Base-by-base conservation (phyloP, 1,140 invertebrate species). In the Chionoecetes opilio region DNA sequence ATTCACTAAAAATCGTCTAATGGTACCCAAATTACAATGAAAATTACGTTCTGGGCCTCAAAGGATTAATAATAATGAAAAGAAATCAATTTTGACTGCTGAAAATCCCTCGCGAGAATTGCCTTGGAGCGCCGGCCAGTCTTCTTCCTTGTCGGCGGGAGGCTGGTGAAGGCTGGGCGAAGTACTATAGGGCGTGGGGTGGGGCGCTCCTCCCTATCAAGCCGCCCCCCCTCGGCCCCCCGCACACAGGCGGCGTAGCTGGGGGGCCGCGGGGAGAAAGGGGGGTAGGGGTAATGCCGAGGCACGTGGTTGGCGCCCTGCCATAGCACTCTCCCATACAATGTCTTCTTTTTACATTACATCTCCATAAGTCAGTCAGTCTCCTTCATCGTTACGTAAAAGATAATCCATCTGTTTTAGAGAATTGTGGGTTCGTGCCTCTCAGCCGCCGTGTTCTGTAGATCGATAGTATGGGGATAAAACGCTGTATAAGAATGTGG, bases 281-380 rank as follows among this genome's bases (percentile, higher is more conserved):
- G 11, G 63, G n/a, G 9, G 63, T 21, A 21, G 8, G 26, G 63
- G 63, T 75, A 26, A 26, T 75, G 63, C 63, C 21, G 63, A 75
- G n/a, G 63, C 63, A 75, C 63, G 63, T 75, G 63, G 63, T 75
- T 75, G 63, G 63, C 63, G 63, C 63, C 63, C 5, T 75, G 63
- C 63, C 63, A 75, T n/a, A n/a, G 8, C 63, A n/a, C 63, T n/a
- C 63, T 75, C 63, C 46, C 46, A 53, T 53, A 75, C 11, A n/a
- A 6, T 75, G 6, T n/a, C n/a, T 75, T 75, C 63, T 75, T 75
- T 75, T 75, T 75, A 75, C 63, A 21, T 53, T 53, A 75, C 21
- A 75, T 21, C 11, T 75, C 26, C 3, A 75, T n/a, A 8, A 75
- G n/a, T n/a, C 0, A 75, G 1, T n/a, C 21, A 75, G 63, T 75